Base-by-base conservation (phyloP, 2,888 invertebrate species). In the Odontothrips loti region DNA sequence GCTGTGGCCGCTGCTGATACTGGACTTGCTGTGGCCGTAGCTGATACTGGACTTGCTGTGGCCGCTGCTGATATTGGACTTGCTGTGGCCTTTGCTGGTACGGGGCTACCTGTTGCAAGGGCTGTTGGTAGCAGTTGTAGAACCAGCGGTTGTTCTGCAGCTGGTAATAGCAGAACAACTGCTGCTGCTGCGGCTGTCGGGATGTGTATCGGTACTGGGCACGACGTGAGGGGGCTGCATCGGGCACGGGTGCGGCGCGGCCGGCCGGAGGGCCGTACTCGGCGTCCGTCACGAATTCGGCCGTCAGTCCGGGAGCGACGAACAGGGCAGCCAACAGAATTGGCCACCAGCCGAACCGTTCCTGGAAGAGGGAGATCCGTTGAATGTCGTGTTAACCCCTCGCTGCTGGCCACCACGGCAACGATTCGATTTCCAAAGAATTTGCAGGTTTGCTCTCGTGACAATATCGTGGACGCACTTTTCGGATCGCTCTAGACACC, bases 221-320 rank as follows among this genome's bases (percentile, higher is more conserved):
- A 27, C 68, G 8, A n/a, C n/a, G n/a, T n/a, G 68, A 81, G 86
- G 6, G 84, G 83, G 58, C 80, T 83, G 79, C 80, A 82, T 80
- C 47, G 48, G 51, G 47, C 27, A n/a, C 27, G 17, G 79, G 80
- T 80, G 79, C 80, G 58, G 17, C 58, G 58, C 0, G 58, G 20
- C 15, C 20, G 58, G 58, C 11, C 0, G 20, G 58, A 17, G 17
- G 58, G 17, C n/a, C 15, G 34, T 43, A 43, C 34, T 2, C 34
- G 34, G 34, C 34, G 3, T 43, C 34, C 34, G 2, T 6, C 34
- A 43, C 34, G 34, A 43, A 2, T 2, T 17, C 58, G n/a, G 20
- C 17, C 20, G 58, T n/a, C 20, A n/a, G 58, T 17, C 20, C 15
- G 15, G 15, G 20, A 15, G 58, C 58, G 10, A 58, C n/a, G 20